These are phyloP conservation scores for Carterocephalus palaemon DNA, from an alignment of 2,888 invertebrate species.

Conservation along the genomic window DNA sequence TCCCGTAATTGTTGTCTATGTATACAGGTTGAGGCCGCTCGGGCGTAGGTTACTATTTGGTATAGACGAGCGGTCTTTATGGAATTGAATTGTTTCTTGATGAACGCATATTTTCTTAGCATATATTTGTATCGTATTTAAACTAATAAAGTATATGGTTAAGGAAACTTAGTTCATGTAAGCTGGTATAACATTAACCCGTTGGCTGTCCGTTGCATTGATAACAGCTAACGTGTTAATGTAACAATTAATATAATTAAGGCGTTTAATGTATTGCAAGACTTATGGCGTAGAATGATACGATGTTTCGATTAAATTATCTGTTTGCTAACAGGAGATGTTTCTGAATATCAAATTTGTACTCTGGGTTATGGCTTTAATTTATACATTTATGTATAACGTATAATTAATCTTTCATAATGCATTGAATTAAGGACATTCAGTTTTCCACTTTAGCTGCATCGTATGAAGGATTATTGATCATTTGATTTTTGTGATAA, in stretches of 20 bases:
- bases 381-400: slow-evolving; percentile 8
- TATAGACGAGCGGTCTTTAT: slow-evolving; percentile 32
- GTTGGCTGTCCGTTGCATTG: neutral
- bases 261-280: slow-evolving; percentile 9
- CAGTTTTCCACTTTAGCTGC: no score
- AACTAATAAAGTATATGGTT: slow-evolving; percentile 46
- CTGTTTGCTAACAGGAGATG: slow-evolving; percentile 4
- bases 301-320: slow-evolving; percentile 2
- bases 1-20: slow-evolving; percentile 10
- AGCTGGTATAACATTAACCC: slow-evolving; percentile 15
- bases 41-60: neutral
- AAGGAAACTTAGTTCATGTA: slow-evolving; percentile 15
- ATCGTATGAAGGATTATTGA: neutral
- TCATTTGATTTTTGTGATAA: slow-evolving; percentile 19
- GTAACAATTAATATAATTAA: slow-evolving; percentile 20
- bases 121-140: slow-evolving; percentile 43
- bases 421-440: slow-evolving; percentile 3
- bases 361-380: slow-evolving; percentile 21
- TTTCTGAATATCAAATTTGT: slow-evolving; percentile 11
- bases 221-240: neutral
- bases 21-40: slow-evolving; percentile 4
- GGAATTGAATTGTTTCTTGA: slow-evolving; percentile 66
- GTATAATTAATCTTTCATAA: slow-evolving; percentile 5
- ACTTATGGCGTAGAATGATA: slow-evolving; percentile 5
- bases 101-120: slow-evolving; percentile 67